Base-by-base conservation (phyloP, 2,888 invertebrate genomes). In the Tridacna crocea region DNA sequence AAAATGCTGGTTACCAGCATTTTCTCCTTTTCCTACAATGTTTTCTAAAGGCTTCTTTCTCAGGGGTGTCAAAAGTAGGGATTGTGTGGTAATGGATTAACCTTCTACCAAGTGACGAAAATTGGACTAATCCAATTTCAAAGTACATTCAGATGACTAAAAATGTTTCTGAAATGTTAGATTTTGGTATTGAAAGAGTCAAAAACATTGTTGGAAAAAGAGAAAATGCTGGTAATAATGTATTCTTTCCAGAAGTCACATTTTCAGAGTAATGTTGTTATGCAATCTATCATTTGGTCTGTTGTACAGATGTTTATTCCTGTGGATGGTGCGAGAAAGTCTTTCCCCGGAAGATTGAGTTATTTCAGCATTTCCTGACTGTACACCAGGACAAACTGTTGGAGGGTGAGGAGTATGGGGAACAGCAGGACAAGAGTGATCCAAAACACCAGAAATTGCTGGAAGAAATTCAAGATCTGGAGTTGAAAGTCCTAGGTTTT, bases 291-390 rank as follows among this genome's bases (percentile, higher is more conserved):
- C 55, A 2, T 19, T 55, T 55, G 22, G 63, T 70, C 12, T 22
- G 27, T 70, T 70, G 87, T 85, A n/a, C 83, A 88, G 88, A 85
- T 80, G 82, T 85, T 26, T 89, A 80, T 51, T 72, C 87, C 46
- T 87, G 87, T 73, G 73, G 78, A 61, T 89, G 89, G 89, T 89
- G 89, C 81, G 86, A 88, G 58, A 84, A 87, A 63, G 85, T 88
- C 48, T 89, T 87, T 75, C 77, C 80, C 11, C 79, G 80, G 27
- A 87, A 88, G 63, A 76, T 84, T 0, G 88, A 89, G 55, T 80
- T 89, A 27, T 85, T 88, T 19, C 85, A 86, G 65, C 89, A 89
- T 65, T 88, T 88, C 68, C 77, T 89, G 19, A 74, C 80, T 0
- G 66, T 83, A 0, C 89, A 89, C 51, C 86, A 89, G 75, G 88